These are phyloP conservation scores for Centropus unirufus DNA, from an alignment of 2,113 vertebrate species.

Conservation along the genomic window DNA sequence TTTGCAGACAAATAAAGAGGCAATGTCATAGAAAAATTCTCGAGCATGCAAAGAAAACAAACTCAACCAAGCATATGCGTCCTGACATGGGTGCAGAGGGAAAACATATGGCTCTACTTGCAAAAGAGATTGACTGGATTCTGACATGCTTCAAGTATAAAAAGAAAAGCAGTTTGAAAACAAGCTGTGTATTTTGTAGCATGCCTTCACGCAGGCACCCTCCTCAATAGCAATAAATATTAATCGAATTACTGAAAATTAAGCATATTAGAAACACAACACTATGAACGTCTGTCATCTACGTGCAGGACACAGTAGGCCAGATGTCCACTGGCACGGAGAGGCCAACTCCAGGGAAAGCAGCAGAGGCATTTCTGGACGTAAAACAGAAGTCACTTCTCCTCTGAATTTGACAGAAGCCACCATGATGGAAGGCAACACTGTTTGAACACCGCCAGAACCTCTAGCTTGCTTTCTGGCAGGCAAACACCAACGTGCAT, in stretches of 20 bases:
- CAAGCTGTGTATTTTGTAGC: not conserved
- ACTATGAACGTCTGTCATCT: not conserved
- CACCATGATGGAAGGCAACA: not conserved
- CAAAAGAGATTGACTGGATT: not conserved
- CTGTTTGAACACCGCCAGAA: not conserved
- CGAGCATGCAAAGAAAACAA: not conserved
- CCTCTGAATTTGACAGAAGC: not conserved
- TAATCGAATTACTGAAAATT: not conserved
- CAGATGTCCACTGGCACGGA: not conserved
- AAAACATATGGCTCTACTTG: not conserved
- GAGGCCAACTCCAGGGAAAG: not conserved
- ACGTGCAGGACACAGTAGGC: not conserved
- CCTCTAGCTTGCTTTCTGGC: not conserved
- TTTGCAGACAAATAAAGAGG: not conserved
- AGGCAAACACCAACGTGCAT: not conserved
- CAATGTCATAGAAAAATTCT: not conserved
- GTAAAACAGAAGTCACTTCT: not conserved
- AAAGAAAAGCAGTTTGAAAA: conserved; percentile 3
- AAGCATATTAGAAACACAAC: not conserved
- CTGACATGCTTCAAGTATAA: not conserved
- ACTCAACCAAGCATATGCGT: conserved; percentile 23
- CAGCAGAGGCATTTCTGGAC: not conserved
- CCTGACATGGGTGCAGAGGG: conserved; percentile 23
- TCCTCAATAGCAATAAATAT: not conserved
- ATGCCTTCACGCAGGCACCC: not conserved